A percentile compares a stretch with the other conserved stretches of the same genome.
Conservation (phyloP, 2,888 invertebrate species). For the Lottia gigantea region DNA sequence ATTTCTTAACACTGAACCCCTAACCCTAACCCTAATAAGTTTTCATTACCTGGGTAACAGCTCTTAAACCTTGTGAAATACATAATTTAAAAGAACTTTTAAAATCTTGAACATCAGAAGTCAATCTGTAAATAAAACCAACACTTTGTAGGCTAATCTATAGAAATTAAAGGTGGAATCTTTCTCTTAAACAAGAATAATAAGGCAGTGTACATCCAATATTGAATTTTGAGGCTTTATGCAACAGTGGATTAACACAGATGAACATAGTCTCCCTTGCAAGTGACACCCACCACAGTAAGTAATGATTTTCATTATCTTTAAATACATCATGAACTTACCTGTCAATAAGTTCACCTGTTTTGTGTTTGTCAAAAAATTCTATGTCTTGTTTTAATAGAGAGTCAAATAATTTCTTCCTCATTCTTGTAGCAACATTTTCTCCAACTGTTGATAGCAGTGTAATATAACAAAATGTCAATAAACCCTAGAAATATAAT, state of each 20-base stretch:
- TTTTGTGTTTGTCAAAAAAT: conserved; percentile 90
- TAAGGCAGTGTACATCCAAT: background rate
- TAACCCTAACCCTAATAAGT: no score
- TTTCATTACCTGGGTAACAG: conserved; percentile 80
- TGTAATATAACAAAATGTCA: conserved; percentile 91
- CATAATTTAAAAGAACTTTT: conserved; percentile 95
- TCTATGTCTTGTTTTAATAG: conserved; percentile 87
- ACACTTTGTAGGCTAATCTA: no score
- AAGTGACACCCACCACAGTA: no score
- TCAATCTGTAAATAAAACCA: conserved; percentile 75
- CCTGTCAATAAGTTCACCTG: conserved; percentile 92
- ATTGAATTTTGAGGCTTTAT: background rate
- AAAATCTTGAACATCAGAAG: conserved; percentile 95
- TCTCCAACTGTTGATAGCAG: conserved; percentile 89
- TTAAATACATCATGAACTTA: conserved; percentile 51
- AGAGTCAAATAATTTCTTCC: conserved; percentile 83
- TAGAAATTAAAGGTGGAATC: no score
- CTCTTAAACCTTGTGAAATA: conserved; percentile 90
- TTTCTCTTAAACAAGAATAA: no score
- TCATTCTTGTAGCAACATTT: conserved; percentile 83
- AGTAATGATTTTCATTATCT: no score
- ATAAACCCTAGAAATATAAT: conserved; percentile 76
- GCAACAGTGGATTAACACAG: no score
- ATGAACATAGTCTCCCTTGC: no score
- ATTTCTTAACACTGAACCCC: no score